A percentile compares a stretch with the other conserved stretches of the same genome.
These are phyloP conservation scores for Zaprionus lineosus DNA, from an alignment of 2,888 invertebrate genomes.

Conservation along the genomic window DNA sequence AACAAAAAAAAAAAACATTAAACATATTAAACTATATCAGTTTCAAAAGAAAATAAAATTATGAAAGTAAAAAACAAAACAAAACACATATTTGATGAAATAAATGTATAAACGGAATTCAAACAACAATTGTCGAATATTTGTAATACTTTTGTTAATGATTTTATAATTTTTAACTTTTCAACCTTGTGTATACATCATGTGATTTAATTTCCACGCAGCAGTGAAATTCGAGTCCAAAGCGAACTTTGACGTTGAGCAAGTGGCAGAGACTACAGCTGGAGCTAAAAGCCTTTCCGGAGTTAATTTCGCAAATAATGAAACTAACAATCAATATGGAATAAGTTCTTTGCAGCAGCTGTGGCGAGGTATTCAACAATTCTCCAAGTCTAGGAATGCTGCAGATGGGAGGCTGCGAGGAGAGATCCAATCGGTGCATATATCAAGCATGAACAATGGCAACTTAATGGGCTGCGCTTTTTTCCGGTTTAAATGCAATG, in stretches of 20 bases:
- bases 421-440: conserved; percentile 43
- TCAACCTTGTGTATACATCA: conserved; percentile 24
- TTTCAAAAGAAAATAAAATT: conserved; percentile 60
- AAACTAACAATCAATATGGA: too few species aligned
- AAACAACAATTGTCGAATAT: conserved; percentile 35
- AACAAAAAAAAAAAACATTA: conserved; percentile 34
- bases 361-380: too few species aligned
- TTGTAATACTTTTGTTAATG: conserved; percentile 2
- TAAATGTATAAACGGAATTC: conserved; percentile 81
- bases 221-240: too few species aligned
- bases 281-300: too few species aligned
- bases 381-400: conserved; percentile 52
- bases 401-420: conserved; percentile 34
- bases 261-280: too few species aligned
- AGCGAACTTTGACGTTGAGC: too few species aligned
- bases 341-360: conserved; percentile 2
- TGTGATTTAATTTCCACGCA: too few species aligned
- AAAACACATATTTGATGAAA: conserved; percentile 78
- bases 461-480: conserved; percentile 50
- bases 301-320: too few species aligned
- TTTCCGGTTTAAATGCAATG: conserved; percentile 41
- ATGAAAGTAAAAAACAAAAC: conserved; percentile 29
- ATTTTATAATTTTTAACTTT: conserved; percentile 10
- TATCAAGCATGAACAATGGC: conserved; percentile 37
- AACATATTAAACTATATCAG: conserved; percentile 73